Evolutionary conservation across 2,888 invertebrate species (phyloP), one percentile per base, ranked within the genome.

Genomic region (Ecliptopera silaceata): DNA sequence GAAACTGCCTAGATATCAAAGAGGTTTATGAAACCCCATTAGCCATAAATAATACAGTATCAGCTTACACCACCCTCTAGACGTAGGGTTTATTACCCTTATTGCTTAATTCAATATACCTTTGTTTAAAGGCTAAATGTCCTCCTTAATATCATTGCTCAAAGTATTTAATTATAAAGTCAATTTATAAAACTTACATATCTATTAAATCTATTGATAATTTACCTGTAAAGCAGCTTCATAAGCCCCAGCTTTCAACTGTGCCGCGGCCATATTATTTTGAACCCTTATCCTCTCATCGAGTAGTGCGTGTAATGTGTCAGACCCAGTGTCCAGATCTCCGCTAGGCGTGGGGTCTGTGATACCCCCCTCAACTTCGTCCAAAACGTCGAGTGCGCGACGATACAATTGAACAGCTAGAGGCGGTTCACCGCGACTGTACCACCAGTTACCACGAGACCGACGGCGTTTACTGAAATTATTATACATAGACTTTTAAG

Each of bases 251-350:
- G 96, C 95, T 91, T 97, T 97, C 66, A 98, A 93, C 86, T 98
- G 98, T 11, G 97, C 96, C 62, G 97, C 97, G 11, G 98, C 97
- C 92, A 98, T 93, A 80, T 98, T 98, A 79, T 98, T 98, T 73
- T 96, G 95, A 1, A 97, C 96, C 72, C 96, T 94, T 48, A 97
- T 88, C 63, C 97, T 90, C 74, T 97, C 96, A 50, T 97, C 96
- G 26, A 97, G 77, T 47, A 98, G 76, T 32, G 92, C 74, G 50
- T 76, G 71, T 4, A 91, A 66, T 0, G 77, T 79, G 0, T 80
- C 80, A 0, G 83, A 77, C 0, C 80, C 65, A 10, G 86, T 81
- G 4, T 79, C 61, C 11, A 91, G 64, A 2, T 88, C 92, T 0
- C 92, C 93, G 22, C 83, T 81, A 2, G 91, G 80, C 6, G 92